Conservation (phyloP, 1,140 invertebrate genomes). For the Zeugodacus cucurbitae region DNA sequence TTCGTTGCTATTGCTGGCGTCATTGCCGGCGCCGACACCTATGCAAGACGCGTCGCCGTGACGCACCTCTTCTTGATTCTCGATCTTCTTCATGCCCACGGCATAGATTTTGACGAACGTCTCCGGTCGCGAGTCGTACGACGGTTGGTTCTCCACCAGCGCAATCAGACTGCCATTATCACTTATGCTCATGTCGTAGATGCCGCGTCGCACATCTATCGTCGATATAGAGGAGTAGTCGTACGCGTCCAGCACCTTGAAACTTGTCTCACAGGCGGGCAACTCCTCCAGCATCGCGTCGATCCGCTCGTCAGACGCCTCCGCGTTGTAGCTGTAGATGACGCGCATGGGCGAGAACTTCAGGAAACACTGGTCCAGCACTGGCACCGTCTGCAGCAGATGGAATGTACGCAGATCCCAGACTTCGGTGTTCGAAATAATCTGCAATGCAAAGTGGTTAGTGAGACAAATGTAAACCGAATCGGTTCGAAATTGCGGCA, state of each 20-base stretch:
- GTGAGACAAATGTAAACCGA: neutral
- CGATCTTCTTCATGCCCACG: slow-evolving; percentile 67
- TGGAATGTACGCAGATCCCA: slow-evolving; percentile 98
- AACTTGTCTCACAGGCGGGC: slow-evolving; percentile 75
- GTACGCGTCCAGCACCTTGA: slow-evolving; percentile 92
- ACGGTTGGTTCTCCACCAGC: slow-evolving; percentile 83
- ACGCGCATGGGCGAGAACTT: slow-evolving; percentile 76
- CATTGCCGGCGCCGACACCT: neutral
- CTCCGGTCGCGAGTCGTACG: slow-evolving; percentile 82
- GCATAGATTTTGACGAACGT: slow-evolving; percentile 86
- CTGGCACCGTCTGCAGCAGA: slow-evolving; percentile 91
- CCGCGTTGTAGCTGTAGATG: slow-evolving; percentile 68
- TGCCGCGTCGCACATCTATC: slow-evolving; percentile 87
- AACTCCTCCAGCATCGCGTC: slow-evolving; percentile 46
- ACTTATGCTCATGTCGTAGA: slow-evolving; percentile 80
- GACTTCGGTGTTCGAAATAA: slow-evolving; percentile 88
- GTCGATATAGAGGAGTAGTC: slow-evolving; percentile 96
- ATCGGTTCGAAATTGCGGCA: neutral
- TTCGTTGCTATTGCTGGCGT: neutral
- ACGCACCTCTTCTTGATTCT: slow-evolving; percentile 64
- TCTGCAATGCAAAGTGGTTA: slow-evolving; percentile 59
- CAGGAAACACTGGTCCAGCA: slow-evolving; percentile 88
- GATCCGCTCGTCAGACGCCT: slow-evolving; percentile 54
- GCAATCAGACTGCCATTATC: slow-evolving; percentile 83
- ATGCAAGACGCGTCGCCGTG: slow-evolving; percentile 4